phyloP scores from a whole-genome alignment of 2,113 vertebrate species.

The Lasiurus borealis region DNA sequence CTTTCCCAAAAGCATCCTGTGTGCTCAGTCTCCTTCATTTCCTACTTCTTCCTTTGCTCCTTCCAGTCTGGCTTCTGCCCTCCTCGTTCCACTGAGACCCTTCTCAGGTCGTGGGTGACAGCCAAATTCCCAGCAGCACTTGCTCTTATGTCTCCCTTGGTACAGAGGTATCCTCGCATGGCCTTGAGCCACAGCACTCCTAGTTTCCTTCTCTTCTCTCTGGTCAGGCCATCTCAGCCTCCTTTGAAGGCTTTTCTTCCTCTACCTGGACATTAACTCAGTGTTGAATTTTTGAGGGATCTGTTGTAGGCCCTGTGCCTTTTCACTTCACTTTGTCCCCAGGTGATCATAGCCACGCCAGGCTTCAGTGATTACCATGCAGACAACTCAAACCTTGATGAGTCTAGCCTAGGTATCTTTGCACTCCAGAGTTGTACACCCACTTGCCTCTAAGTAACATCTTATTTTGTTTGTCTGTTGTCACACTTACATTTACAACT shows the following conservation, averaged over 20 bases:
- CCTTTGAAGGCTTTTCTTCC: not conserved
- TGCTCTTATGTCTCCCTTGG: not conserved
- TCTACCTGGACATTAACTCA: not conserved
- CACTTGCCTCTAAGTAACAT: not conserved
- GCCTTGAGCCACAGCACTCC: not conserved
- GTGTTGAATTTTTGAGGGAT: not conserved
- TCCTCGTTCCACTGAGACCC: not conserved
- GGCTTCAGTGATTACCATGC: not conserved
- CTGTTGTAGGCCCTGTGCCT: not conserved
- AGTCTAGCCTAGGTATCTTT: not conserved
- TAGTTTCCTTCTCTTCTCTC: not conserved
- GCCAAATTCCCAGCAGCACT: not conserved
- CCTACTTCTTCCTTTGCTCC: not conserved
- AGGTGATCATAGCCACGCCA: not conserved
- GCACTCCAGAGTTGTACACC: not conserved
- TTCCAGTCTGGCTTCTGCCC: not conserved
- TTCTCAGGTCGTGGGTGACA: not conserved
- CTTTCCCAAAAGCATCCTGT: not conserved
- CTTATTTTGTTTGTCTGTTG: not conserved
- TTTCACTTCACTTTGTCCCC: not conserved
- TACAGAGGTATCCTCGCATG: not conserved
- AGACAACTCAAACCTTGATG: not conserved
- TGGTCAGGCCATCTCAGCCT: not conserved
- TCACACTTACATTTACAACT: not conserved
- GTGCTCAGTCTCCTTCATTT: not conserved